A percentile compares a stretch with the other conserved stretches of the same genome.
phyloP scores from a whole-genome alignment of 35 echinoderm and acorn worm genomes.

The Apostichopus japonicus region DNA sequence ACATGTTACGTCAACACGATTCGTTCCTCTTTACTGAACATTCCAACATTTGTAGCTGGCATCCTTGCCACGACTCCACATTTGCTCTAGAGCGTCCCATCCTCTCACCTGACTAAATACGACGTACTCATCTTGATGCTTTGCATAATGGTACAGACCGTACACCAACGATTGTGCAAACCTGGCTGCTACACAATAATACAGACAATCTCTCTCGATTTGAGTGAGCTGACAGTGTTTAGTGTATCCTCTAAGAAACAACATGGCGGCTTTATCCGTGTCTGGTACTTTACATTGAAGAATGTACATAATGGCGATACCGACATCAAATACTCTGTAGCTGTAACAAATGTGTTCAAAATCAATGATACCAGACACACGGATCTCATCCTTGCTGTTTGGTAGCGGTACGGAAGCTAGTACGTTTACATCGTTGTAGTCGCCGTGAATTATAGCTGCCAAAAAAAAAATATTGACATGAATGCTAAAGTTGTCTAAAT shows the following conservation, averaged over 20 bases:
- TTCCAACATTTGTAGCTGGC: background rate
- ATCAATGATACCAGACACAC: conserved; percentile 7
- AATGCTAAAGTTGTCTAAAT: too few relatives aligned
- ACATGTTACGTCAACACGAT: too few relatives aligned
- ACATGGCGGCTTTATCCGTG: background rate
- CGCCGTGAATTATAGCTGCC: conserved; percentile 3
- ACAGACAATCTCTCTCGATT: background rate
- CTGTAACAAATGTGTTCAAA: background rate
- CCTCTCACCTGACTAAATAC: background rate
- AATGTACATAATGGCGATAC: background rate
- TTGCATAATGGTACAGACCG: background rate
- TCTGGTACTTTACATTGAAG: background rate
- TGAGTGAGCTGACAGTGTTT: background rate
- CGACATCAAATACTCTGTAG: background rate
- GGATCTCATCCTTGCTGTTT: background rate
- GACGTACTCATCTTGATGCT: background rate
- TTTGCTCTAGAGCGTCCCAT: background rate
- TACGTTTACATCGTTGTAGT: background rate
- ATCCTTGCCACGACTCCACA: background rate
- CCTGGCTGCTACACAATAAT: conserved; percentile 8
- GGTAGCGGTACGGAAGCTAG: background rate
- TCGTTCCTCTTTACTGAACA: too few relatives aligned
- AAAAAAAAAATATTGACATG: too few relatives aligned
- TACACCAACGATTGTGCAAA: conserved; percentile 1
- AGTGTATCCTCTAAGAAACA: background rate